A percentile compares a stretch with the other conserved stretches of the same genome.
Conservation (phyloP, 2,888 invertebrate genomes). For the Fissipunctia ypsillon region DNA sequence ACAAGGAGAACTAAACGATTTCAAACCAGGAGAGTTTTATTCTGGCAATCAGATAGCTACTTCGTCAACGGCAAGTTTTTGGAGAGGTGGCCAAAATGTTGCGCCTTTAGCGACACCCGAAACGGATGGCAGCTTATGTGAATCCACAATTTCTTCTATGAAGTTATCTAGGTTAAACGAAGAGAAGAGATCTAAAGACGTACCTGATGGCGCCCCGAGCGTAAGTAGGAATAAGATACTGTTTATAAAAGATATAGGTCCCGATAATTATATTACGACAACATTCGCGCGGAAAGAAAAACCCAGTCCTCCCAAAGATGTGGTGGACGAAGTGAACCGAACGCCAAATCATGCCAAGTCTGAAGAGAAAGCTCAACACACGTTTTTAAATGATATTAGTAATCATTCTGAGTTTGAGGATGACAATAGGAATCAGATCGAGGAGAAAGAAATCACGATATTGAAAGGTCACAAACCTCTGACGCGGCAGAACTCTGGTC, state of each 20-base stretch:
- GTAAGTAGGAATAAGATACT: conserved; percentile 90
- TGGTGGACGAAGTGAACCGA: conserved; percentile 78
- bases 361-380: conserved; percentile 88
- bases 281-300: conserved; percentile 89
- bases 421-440: conserved; percentile 88
- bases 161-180: conserved; percentile 87
- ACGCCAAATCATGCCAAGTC: conserved; percentile 86
- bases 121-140: conserved; percentile 91
- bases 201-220: conserved; percentile 84
- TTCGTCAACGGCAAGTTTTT: conserved; percentile 84
- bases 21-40: conserved; percentile 89
- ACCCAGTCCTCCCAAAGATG: conserved; percentile 74
- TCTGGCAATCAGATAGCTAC: conserved; percentile 83
- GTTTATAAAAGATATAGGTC: conserved; percentile 92
- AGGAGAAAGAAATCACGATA: conserved; percentile 86
- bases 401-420: conserved; percentile 88
- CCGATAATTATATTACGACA: conserved; percentile 94
- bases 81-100: conserved; percentile 84
- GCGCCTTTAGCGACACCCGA: conserved; percentile 92
- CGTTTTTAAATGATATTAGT: conserved; percentile 87
- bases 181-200: conserved; percentile 84
- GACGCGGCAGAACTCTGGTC: conserved; percentile 92
- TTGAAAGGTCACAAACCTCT: conserved; percentile 93
- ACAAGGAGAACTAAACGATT: conserved; percentile 85
- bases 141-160: conserved; percentile 89